These are phyloP conservation scores for Eupithecia centaureata DNA, from an alignment of 2,888 invertebrate species.

Conservation along the genomic window DNA sequence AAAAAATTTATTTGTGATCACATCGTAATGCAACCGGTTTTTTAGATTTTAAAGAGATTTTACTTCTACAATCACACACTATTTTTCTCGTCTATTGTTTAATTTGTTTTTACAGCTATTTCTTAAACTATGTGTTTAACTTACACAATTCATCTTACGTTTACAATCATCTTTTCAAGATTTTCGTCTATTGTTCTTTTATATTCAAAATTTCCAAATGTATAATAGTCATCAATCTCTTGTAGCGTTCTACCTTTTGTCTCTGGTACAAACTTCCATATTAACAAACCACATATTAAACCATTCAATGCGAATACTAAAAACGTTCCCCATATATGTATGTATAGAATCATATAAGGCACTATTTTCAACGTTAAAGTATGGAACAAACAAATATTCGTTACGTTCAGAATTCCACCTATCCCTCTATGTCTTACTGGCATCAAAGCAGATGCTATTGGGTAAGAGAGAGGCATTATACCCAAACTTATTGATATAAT, in stretches of 20 bases:
- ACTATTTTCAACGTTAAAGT: slow-evolving; percentile 28
- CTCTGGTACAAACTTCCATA: slow-evolving; percentile 35
- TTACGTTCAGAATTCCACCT: slow-evolving; percentile 29
- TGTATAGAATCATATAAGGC: slow-evolving; percentile 31
- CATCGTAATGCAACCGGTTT: not conserved
- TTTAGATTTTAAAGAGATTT: not conserved
- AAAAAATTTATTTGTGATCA: not conserved
- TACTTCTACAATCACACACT: not conserved
- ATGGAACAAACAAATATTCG: slow-evolving; percentile 20
- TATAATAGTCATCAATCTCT: slow-evolving; percentile 33
- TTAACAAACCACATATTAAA: slow-evolving; percentile 12
- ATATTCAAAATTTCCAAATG: not conserved
- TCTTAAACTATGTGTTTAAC: not conserved
- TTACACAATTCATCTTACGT: not conserved
- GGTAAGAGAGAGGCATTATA: slow-evolving; percentile 11
- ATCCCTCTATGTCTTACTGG: slow-evolving; percentile 36
- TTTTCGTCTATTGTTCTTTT: not conserved
- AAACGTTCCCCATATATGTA: slow-evolving; percentile 28
- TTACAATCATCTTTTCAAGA: not conserved
- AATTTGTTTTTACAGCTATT: not conserved
- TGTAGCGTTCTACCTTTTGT: slow-evolving; percentile 29
- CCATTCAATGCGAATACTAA: slow-evolving; percentile 24
- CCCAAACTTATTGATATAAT: slow-evolving; percentile 18
- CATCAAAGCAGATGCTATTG: slow-evolving; percentile 28
- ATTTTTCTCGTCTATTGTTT: not conserved